Evolutionary conservation across 2,888 invertebrate genomes (phyloP), one percentile per base, ranked within the genome.

Genomic region (Cepaea hortensis): DNA sequence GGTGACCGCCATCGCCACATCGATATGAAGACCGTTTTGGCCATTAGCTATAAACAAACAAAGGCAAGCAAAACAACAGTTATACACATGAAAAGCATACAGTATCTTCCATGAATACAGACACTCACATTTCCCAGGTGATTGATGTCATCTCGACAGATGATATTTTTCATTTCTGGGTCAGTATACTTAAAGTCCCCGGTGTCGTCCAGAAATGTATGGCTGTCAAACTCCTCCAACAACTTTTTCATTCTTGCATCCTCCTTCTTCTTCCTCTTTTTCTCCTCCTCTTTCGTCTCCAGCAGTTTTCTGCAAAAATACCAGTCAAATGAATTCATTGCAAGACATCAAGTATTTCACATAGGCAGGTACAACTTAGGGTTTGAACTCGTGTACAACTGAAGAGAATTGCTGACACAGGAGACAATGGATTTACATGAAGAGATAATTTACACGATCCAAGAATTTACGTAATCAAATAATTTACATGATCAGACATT

Each of bases 171-270:
- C 61, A 85, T 7, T 35, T 81, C 81, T 0, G 85, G 85, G 55
- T 85, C 81, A 0, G 85, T 85, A 68, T 75, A 75, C 48, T 85
- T 85, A 65, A 85, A 85, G 23, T 85, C 85, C n/a, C 85, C 85
- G 50, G 35, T 65, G 20, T 85, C 85, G 73, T 85, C 85, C 4
- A 85, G 62, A 62, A 85, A 81, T 7, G 20, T 81, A 62, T 20
- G 15, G 46, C 48, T 48, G 23, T 85, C 85, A 85, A 85, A 85
- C 3, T 85, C 85, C 6, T 72, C 81, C 18, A 73, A 35, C 46
- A 85, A 81, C 6, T 72, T 76, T 20, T 68, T 85, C 75, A 62
- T 81, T 50, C n/a, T 61, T 62, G 61, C 81, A 9, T 48, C 79
- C 13, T 76, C 84, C 50, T 76, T 76, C n/a, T 65, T 68, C 48